A percentile compares a stretch with the other conserved stretches of the same genome.
phyloP scores from a whole-genome alignment of 2,113 vertebrate species.

The Eclectus roratus region DNA sequence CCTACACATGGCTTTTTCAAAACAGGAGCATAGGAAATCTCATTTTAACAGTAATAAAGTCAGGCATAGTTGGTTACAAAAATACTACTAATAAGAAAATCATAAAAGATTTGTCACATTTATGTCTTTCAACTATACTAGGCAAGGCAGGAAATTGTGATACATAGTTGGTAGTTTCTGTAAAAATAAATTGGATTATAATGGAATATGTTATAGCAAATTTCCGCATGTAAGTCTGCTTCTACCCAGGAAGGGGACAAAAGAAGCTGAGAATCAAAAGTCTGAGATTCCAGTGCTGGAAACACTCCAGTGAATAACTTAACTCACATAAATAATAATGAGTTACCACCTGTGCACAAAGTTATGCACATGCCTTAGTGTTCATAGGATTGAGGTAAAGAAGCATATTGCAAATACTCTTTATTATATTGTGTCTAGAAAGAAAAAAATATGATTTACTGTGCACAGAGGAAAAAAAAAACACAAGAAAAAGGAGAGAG shows the following conservation, averaged over 20 bases:
- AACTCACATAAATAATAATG: slow-evolving; percentile 25
- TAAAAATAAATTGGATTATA: slow-evolving; percentile 24
- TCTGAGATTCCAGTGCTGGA: slow-evolving; percentile 30
- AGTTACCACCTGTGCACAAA: slow-evolving; percentile 22
- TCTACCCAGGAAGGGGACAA: background rate
- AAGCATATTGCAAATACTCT: background rate
- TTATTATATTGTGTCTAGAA: background rate
- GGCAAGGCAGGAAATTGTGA: slow-evolving; percentile 20
- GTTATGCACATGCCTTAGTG: background rate
- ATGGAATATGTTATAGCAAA: background rate
- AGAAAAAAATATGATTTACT: background rate
- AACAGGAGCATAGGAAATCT: background rate
- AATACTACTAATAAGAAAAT: background rate
- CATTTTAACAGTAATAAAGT: background rate
- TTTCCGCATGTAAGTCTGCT: background rate
- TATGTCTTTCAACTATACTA: background rate
- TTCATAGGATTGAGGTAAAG: background rate
- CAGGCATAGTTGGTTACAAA: background rate
- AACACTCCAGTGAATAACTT: slow-evolving; percentile 5
- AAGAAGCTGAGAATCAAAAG: slow-evolving; percentile 2
- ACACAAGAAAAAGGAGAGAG: background rate
- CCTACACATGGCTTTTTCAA: background rate
- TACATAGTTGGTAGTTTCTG: slow-evolving; percentile 1
- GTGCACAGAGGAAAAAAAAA: background rate
- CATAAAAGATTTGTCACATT: background rate